Base-by-base conservation (phyloP, 2,113 vertebrate species). In the Tetrax tetrax region DNA sequence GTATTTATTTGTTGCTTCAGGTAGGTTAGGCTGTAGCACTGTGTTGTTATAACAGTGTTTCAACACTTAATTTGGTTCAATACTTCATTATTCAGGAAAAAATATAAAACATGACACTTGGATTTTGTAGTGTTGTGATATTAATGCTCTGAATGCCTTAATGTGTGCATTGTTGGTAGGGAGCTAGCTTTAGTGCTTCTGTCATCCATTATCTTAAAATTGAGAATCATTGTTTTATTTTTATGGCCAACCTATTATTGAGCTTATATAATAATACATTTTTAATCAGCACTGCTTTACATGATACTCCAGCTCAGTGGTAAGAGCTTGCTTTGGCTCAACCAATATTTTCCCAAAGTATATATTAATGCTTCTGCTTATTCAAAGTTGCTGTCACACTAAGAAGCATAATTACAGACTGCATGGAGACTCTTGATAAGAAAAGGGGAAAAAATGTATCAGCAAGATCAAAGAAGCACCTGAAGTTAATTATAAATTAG, bases 401-500 rank as follows among this genome's bases (percentile, higher is more conserved):
- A 71, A 95, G 75, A 69, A 87, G 29, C 18, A 53, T 95, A 97
- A 97, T 98, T 97, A 90, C 27, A 91, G 79, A 51, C 74, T 94
- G 83, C 74, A 45, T 79, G 59, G 77, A 93, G 60, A 53, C 48
- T 85, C 92, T 78, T 94, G 96, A 97, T 96, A 97, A 96, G 91
- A 81, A 97, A 96, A 95, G 79, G 70, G 79, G 54, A 21, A 63
- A 63, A 87, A 90, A 82, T 33, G 3, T 69, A 96, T 96, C 74
- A 70, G 76, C n/a, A 91, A 76, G 95, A 97, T 97, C 96, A 96
- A 97, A 97, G 82, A 93, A 93, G 66, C 78, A 95, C 91, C 93
- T 96, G 92, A 97, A 90, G 79, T 96, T 97, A 97, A 97, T 97
- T 95, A 96, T 75, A 91, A 97, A 96, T 96, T 89, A 97, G 57